Base-by-base conservation (phyloP, 2,888 invertebrate species). In the Melolontha melolontha region DNA sequence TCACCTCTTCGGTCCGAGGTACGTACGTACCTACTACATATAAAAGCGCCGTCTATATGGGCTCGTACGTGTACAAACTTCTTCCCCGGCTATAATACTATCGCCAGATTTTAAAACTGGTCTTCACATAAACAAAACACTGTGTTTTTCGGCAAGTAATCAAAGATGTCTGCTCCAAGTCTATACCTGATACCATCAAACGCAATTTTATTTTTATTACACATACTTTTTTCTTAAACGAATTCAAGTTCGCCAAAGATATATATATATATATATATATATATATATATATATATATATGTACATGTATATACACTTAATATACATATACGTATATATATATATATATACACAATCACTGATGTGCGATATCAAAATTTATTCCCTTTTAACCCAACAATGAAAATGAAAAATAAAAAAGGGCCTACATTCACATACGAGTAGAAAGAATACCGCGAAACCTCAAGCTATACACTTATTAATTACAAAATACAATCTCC, bases 81-180 rank as follows among this genome's bases (percentile, higher is more conserved):
- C 34, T 34, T 39, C 41, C 44, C 39, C 68, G 57, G 47, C 57
- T 34, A 59, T 65, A 64, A 65, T 68, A 65, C 57, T 65, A 62
- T 65, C 68, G 65, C 51, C 40, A 59, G 64, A 65, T 68, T 68
- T 65, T 68, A 63, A 67, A 69, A 67, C 68, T 67, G 67, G 64
- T 65, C 68, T 69, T 71, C 67, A 59, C 69, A 65, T 69, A 69
- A 69, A 69, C 70, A 71, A 71, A 71, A 68, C 70, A 44, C 68
- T 64, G 66, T 68, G 68, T 71, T 71, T 55, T 70, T 68, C 70
- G 64, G 70, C 67, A 68, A 70, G 68, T 68, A 71, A 71, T 71
- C 70, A 71, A 63, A 70, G 63, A 70, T 64, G 64, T 59, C 64
- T 59, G 67, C 44, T 64, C 40, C 59, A 50, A 52, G 40, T 55